phyloP scores from a whole-genome alignment of 2,797 vertebrate species.

The Gastrophryne carolinensis region DNA sequence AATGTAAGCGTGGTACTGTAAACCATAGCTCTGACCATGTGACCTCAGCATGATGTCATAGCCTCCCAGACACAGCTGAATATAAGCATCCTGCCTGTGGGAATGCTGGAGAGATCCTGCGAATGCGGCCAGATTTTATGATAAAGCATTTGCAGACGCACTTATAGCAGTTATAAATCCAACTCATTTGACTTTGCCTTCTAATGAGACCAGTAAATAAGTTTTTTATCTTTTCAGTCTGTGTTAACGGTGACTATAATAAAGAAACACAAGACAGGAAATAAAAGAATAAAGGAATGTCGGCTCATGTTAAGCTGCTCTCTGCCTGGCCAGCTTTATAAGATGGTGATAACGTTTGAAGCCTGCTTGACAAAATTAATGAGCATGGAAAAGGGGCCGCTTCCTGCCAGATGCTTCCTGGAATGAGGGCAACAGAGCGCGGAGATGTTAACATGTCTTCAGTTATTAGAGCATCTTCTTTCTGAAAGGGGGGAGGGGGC shows the following conservation, averaged over 20 bases:
- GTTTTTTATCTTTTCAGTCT: slow-evolving; percentile 10
- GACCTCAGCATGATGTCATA: slow-evolving; percentile 40
- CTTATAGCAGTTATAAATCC: slow-evolving; percentile 22
- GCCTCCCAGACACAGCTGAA: slow-evolving; percentile 10
- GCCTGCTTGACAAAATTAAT: slow-evolving; percentile 49
- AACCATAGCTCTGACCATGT: slow-evolving; percentile 8
- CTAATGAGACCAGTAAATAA: slow-evolving; percentile 39
- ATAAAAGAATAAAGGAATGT: slow-evolving; percentile 11
- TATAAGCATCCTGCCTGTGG: slow-evolving; percentile 20
- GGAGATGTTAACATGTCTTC: slow-evolving; percentile 33
- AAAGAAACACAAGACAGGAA: slow-evolving; percentile 29
- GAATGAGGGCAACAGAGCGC: slow-evolving; percentile 33
- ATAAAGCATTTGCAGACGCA: slow-evolving; percentile 32
- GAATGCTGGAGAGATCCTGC: slow-evolving; percentile 36
- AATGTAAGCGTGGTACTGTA: neutral
- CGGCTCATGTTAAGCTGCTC: slow-evolving; percentile 28
- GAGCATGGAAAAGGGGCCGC: slow-evolving; percentile 27
- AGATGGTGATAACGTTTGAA: slow-evolving; percentile 47
- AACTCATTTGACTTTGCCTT: slow-evolving; percentile 8
- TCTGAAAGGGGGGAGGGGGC: neutral
- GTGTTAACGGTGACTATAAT: slow-evolving; percentile 22
- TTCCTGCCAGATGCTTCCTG: slow-evolving; percentile 48
- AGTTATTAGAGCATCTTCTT: slow-evolving; percentile 32
- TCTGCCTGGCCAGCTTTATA: slow-evolving; percentile 37
- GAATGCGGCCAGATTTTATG: slow-evolving; percentile 19